phyloP scores from a whole-genome alignment of 2,113 vertebrate species.

The Hoplias malabaricus region DNA sequence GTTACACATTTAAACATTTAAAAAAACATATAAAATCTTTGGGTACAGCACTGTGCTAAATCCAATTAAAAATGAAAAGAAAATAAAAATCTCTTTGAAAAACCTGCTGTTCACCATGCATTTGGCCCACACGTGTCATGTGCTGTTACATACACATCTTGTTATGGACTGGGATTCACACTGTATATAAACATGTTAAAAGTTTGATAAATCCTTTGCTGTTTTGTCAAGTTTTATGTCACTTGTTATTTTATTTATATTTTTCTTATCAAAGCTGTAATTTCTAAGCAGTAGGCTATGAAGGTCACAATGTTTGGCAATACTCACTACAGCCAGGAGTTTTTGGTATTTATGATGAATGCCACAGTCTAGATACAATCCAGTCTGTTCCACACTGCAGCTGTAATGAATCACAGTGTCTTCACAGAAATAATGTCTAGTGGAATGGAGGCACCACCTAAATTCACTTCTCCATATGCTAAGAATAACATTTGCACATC shows the following conservation, averaged over 20 bases:
- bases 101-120: not conserved
- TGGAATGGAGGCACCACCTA: not conserved
- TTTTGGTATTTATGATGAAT: not conserved
- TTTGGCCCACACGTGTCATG: not conserved
- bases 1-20: too few relatives aligned
- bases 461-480: not conserved
- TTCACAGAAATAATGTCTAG: not conserved
- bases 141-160: not conserved
- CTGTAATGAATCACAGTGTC: not conserved
- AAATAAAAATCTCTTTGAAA: too few relatives aligned
- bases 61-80: not conserved
- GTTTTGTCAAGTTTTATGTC: too few relatives aligned
- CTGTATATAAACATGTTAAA: too few relatives aligned
- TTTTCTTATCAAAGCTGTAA: too few relatives aligned
- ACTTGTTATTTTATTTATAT: too few relatives aligned
- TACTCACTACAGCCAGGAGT: not conserved
- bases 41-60: not conserved
- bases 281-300: not conserved
- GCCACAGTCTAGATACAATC: not conserved
- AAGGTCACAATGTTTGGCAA: not conserved
- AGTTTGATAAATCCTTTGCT: too few relatives aligned
- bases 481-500: too few relatives aligned
- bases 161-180: not conserved
- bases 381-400: not conserved
- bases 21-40: too few relatives aligned